Evolutionary conservation across 2,113 vertebrate genomes (phyloP).

Genomic region (Gasterosteus aculeatus): DNA sequence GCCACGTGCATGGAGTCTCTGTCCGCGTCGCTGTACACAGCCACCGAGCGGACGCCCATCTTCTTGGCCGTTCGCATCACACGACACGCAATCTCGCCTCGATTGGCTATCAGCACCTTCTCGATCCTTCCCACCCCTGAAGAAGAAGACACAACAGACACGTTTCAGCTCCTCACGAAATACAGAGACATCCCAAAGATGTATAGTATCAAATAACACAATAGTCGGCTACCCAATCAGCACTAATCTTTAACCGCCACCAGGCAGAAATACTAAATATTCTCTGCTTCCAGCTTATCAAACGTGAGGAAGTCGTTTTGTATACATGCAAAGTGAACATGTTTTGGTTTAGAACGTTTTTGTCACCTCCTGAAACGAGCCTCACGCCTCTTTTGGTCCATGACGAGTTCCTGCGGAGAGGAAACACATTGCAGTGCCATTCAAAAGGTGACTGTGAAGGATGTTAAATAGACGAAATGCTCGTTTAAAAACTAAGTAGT

Average conservation of each 20-base stretch:
- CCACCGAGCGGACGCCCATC: constrained; percentile 95
- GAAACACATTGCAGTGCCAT: neutral
- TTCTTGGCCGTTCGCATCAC: constrained; percentile 95
- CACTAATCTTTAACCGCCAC: neutral
- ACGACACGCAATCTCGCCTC: constrained; percentile 96
- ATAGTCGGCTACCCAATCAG: neutral
- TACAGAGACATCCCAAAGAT: neutral
- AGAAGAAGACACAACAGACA: constrained; percentile 34
- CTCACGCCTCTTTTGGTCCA: constrained; percentile 77
- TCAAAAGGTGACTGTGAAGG: neutral
- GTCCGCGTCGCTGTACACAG: constrained; percentile 96
- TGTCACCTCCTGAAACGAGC: constrained; percentile 76
- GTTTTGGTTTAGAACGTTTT: neutral
- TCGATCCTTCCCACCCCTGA: constrained; percentile 85
- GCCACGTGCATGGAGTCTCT: constrained; percentile 92
- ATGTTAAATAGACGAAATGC: neutral
- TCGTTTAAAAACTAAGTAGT: neutral
- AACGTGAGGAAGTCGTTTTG: neutral
- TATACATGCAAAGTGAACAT: neutral
- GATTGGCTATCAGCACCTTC: constrained; percentile 94
- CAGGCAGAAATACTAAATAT: neutral
- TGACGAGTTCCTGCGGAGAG: constrained; percentile 69
- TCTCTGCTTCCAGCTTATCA: neutral
- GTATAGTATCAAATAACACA: neutral
- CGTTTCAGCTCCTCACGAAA: neutral